Evolutionary conservation across 2,888 invertebrate genomes (phyloP).

Genomic region (Sericinus montela): DNA sequence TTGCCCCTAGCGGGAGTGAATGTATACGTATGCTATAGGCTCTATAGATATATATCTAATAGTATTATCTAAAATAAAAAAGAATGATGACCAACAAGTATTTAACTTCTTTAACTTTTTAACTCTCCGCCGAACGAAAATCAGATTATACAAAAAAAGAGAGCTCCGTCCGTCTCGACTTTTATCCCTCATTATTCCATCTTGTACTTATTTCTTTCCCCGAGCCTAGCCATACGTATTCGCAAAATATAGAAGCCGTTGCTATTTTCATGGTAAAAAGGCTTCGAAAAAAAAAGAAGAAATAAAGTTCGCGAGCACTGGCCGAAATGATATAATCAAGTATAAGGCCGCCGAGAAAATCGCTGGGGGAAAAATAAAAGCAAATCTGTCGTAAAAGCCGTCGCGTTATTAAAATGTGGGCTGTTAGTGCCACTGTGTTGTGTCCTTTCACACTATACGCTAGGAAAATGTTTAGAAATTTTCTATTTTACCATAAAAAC

Average conservation of each 20-base stretch:
- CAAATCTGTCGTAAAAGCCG: slow-evolving; percentile 26
- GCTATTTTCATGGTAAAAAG: slow-evolving; percentile 16
- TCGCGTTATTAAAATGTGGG: slow-evolving; percentile 25
- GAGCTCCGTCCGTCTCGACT: not conserved
- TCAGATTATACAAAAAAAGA: not conserved
- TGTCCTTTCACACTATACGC: not conserved
- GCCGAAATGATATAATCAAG: slow-evolving; percentile 29
- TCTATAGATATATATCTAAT: no score
- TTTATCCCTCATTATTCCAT: not conserved
- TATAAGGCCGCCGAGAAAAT: slow-evolving; percentile 21
- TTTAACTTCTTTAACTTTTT: no score
- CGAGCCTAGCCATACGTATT: slow-evolving; percentile 10
- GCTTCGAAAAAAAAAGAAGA: slow-evolving; percentile 18
- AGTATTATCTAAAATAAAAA: no score
- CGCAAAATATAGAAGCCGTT: slow-evolving; percentile 1
- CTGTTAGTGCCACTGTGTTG: not conserved
- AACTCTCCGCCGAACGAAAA: not conserved
- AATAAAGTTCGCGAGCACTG: slow-evolving; percentile 26
- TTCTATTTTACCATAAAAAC: no score
- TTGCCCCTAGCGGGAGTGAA: no score
- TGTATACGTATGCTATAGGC: no score
- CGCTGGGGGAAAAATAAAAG: slow-evolving; percentile 22
- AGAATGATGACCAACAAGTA: no score
- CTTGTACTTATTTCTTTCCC: not conserved
- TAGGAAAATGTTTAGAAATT: no score